phyloP scores from a whole-genome alignment of 2,888 invertebrate genomes.

The Spodoptera littoralis region DNA sequence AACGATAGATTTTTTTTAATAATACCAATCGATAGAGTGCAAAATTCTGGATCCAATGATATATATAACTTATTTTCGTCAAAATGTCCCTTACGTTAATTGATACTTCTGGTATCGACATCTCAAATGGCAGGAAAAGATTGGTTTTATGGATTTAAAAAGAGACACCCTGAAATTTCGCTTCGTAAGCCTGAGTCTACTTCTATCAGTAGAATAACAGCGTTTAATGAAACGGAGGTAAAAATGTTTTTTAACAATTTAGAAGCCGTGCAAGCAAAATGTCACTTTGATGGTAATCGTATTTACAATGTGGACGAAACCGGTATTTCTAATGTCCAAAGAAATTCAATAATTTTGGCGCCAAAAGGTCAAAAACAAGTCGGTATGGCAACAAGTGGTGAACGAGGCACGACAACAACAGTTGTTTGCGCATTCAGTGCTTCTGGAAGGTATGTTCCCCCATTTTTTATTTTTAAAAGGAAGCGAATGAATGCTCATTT shows the following conservation, averaged over 20 bases:
- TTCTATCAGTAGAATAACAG: too few relatives aligned
- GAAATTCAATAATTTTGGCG: conserved; percentile 53
- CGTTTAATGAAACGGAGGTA: conserved; percentile 54
- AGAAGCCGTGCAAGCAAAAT: conserved; percentile 49
- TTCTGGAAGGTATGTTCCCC: conserved; percentile 63
- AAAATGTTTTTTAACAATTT: conserved; percentile 58
- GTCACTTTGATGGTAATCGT: conserved; percentile 44
- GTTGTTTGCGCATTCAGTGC: conserved; percentile 57
- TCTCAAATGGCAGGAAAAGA: too few relatives aligned
- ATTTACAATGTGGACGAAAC: conserved; percentile 60
- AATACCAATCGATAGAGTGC: too few relatives aligned
- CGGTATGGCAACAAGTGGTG: conserved; percentile 62
- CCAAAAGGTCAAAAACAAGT: conserved; percentile 64
- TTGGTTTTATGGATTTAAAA: too few relatives aligned
- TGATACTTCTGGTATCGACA: too few relatives aligned
- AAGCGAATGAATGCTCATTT: conserved; percentile 55
- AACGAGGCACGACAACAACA: conserved; percentile 55
- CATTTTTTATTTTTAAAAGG: conserved; percentile 54
- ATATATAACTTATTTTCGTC: too few relatives aligned
- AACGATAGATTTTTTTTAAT: too few relatives aligned
- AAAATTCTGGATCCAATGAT: too few relatives aligned
- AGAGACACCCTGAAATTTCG: too few relatives aligned
- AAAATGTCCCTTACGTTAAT: too few relatives aligned
- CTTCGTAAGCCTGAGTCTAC: too few relatives aligned
- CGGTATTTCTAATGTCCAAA: conserved; percentile 56